Conservation (phyloP, 2,113 vertebrate species). For the Calidris pugnax region DNA sequence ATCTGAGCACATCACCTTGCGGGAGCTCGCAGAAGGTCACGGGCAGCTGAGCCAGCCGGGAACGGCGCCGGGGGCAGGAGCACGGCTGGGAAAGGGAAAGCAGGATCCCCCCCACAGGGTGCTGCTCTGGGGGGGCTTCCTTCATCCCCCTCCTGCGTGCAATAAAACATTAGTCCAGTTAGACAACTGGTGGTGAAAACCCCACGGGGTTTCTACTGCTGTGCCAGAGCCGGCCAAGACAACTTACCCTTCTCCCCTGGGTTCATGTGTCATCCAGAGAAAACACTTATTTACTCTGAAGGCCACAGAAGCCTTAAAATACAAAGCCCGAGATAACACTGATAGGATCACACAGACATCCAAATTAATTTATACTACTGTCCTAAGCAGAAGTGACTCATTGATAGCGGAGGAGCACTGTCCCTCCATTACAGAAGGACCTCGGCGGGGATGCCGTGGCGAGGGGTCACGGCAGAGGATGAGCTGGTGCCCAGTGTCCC, state of each 20-base stretch:
- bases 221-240: background rate
- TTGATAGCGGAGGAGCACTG: background rate
- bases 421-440: background rate
- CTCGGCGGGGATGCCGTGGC: background rate
- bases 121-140: background rate
- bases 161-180: background rate
- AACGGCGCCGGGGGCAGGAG: background rate
- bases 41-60: background rate
- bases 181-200: conserved; percentile 3
- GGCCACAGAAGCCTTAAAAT: background rate
- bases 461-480: rapidly evolving
- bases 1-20: background rate
- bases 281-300: conserved; percentile 53
- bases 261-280: background rate
- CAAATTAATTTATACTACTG: background rate
- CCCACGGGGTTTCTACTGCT: background rate
- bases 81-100: rapidly evolving
- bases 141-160: rapidly evolving
- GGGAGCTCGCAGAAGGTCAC: background rate
- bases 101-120: rapidly evolving
- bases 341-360: conserved; percentile 57
- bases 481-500: background rate
- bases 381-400: conserved; percentile 25
- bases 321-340: background rate
- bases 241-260: background rate